These are phyloP conservation scores for Penaeus japonicus DNA, from an alignment of 1,140 invertebrate species.

Conservation along the genomic window DNA sequence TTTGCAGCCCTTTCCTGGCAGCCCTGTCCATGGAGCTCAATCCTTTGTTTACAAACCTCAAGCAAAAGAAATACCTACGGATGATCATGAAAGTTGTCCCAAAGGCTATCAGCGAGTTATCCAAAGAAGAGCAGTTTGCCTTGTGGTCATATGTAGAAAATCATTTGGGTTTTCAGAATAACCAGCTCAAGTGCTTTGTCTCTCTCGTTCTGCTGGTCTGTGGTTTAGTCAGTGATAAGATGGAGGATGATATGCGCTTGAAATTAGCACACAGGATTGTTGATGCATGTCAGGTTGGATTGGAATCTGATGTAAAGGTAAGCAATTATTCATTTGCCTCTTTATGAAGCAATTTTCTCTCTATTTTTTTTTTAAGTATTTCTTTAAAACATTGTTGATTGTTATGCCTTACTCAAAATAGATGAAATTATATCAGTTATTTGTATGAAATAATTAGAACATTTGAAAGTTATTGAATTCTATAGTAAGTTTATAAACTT, in stretches of 20 bases:
- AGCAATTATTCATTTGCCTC: not conserved
- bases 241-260: not conserved
- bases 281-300: not conserved
- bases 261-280: slow-evolving; percentile 11
- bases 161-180: not conserved
- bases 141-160: not conserved
- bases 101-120: too few relatives aligned
- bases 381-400: too few relatives aligned
- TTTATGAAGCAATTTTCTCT: not conserved
- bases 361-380: not conserved
- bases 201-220: slow-evolving; percentile 1
- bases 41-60: not conserved
- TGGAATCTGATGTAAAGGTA: slow-evolving; percentile 28
- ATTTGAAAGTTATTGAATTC: too few relatives aligned
- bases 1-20: not conserved
- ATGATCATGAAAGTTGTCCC: too few relatives aligned
- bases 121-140: not conserved
- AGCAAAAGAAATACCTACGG: not conserved
- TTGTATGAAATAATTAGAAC: too few relatives aligned
- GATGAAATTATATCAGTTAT: too few relatives aligned
- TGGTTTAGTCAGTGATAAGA: not conserved
- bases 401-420: too few relatives aligned
- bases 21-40: not conserved
- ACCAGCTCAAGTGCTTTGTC: not conserved
- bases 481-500: too few relatives aligned